phyloP scores from a whole-genome alignment of 2,113 vertebrate genomes.

The Vombatus ursinus region DNA sequence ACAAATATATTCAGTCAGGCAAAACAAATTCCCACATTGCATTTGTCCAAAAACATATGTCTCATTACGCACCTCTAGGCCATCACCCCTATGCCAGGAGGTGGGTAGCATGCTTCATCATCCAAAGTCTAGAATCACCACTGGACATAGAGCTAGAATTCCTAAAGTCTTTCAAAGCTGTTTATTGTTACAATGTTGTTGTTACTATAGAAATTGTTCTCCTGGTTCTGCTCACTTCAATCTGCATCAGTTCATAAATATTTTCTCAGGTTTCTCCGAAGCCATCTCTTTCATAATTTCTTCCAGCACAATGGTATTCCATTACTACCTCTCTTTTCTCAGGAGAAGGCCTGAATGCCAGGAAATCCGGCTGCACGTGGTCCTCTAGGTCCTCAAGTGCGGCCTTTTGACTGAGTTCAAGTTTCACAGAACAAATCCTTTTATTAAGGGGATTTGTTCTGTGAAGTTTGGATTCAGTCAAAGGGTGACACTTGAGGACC shows the following conservation, averaged over 20 bases:
- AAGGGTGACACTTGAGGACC: too few species aligned
- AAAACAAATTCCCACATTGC: not conserved
- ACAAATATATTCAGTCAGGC: not conserved
- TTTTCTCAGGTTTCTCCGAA: not conserved
- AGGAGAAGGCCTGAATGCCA: not conserved
- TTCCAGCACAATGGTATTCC: not conserved
- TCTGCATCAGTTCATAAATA: not conserved
- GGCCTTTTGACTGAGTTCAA: too few species aligned
- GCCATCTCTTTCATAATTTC: not conserved
- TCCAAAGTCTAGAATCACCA: not conserved
- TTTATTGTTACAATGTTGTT: not conserved
- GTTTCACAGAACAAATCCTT: too few species aligned
- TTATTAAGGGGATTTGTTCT: too few species aligned
- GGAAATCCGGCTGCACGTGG: too few species aligned
- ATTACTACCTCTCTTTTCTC: not conserved
- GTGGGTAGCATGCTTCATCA: not conserved
- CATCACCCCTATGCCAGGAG: not conserved
- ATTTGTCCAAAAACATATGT: not conserved
- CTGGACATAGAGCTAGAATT: not conserved
- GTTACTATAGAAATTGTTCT: not conserved
- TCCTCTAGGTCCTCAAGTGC: too few species aligned
- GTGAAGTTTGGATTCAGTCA: too few species aligned
- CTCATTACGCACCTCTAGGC: not conserved
- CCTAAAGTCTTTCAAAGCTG: not conserved
- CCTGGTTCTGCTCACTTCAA: not conserved